phyloP scores from a whole-genome alignment of 2,888 invertebrate species.

The Chrysolina americana region DNA sequence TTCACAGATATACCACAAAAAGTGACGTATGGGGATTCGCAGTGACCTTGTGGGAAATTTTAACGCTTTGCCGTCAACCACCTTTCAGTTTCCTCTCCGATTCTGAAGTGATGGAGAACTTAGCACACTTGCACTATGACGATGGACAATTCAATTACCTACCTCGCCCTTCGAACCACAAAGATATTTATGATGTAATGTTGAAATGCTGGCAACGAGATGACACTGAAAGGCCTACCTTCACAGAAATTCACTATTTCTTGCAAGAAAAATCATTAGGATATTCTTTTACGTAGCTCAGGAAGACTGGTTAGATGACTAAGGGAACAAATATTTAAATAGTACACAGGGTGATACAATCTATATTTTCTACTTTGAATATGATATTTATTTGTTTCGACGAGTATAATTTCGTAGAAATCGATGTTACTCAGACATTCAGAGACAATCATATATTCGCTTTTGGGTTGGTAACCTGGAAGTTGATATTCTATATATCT shows the following conservation, averaged over 20 bases:
- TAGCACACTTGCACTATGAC: constrained; percentile 79
- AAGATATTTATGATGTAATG: constrained; percentile 89
- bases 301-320: constrained; percentile 65
- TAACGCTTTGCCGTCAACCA: constrained; percentile 82
- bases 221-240: constrained; percentile 82
- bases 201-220: constrained; percentile 88
- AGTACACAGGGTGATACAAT: constrained; percentile 69
- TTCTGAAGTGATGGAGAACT: constrained; percentile 85
- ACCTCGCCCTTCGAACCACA: constrained; percentile 74
- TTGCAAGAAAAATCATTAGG: constrained; percentile 81
- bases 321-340: constrained; percentile 67
- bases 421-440: constrained; percentile 22
- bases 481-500: constrained; percentile 22
- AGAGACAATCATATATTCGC: constrained; percentile 24
- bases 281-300: constrained; percentile 72
- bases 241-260: constrained; percentile 87
- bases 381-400: constrained; percentile 40
- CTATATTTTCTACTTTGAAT: constrained; percentile 50
- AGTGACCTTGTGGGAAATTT: constrained; percentile 89
- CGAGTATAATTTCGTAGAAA: constrained; percentile 20
- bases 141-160: constrained; percentile 76
- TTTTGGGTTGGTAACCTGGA: constrained; percentile 20
- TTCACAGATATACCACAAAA: constrained; percentile 81
- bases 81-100: constrained; percentile 86
- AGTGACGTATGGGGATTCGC: constrained; percentile 94